Conservation (phyloP, 2,888 invertebrate genomes). For the Caenorhabditis becei region DNA sequence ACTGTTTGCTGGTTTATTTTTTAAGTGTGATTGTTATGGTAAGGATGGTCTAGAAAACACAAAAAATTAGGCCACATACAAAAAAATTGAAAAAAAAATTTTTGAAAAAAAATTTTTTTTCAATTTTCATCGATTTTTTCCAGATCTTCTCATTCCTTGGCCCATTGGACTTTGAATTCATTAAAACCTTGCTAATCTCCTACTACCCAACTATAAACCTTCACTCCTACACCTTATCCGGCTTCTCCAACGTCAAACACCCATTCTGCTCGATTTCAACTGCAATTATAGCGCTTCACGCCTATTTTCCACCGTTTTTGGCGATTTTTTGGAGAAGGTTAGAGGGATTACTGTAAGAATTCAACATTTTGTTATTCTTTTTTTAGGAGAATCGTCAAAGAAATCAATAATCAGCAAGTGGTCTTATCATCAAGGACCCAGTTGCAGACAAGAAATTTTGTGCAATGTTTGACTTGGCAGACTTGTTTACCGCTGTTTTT, state of each 20-base stretch:
- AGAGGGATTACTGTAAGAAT: too few species aligned
- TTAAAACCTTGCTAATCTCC: constrained; percentile 7
- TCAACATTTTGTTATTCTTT: neutral
- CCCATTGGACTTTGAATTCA: constrained; percentile 25
- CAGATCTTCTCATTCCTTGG: constrained; percentile 48
- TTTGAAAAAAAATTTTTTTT: neutral
- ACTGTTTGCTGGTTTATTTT: constrained; percentile 42
- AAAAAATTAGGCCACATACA: neutral
- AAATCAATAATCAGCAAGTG: constrained; percentile 31
- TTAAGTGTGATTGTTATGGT: constrained; percentile 22
- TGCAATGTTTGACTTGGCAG: constrained; percentile 47
- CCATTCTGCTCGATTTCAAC: constrained; percentile 45
- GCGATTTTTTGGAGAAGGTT: constrained; percentile 31
- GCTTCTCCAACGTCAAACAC: constrained; percentile 40
- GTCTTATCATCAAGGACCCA: constrained; percentile 33
- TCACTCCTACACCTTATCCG: constrained; percentile 32
- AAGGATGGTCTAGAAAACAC: neutral
- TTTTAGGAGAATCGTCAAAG: constrained; percentile 34
- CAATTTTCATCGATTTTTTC: too few species aligned
- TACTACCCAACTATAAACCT: constrained; percentile 22
- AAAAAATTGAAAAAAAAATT: neutral
- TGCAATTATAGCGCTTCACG: constrained; percentile 25
- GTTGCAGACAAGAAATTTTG: constrained; percentile 37
- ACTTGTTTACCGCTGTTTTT: constrained; percentile 50
- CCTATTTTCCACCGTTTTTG: constrained; percentile 34